Conservation (phyloP, 2,113 vertebrate genomes). For the Tylochromis polylepis region DNA sequence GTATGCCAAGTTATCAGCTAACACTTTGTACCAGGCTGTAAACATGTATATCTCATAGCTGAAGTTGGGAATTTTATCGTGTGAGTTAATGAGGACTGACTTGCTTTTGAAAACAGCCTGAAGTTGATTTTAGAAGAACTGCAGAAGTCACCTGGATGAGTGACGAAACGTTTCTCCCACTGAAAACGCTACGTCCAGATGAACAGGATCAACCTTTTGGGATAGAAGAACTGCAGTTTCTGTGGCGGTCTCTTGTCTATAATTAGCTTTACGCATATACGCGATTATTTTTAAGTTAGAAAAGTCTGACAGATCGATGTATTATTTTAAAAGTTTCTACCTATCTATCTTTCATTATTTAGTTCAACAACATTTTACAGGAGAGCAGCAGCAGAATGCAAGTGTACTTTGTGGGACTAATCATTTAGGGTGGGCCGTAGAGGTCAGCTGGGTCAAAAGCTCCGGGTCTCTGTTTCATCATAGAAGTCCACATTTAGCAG, state of each 20-base stretch:
- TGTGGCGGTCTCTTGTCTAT: neutral
- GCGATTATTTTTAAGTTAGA: neutral
- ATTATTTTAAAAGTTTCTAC: neutral
- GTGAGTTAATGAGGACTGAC: neutral
- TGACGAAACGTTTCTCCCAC: too few relatives aligned
- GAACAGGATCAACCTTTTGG: too few relatives aligned
- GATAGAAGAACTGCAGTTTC: neutral
- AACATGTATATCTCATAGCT: neutral
- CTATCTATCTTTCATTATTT: fast-evolving
- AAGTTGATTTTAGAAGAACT: neutral
- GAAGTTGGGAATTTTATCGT: neutral
- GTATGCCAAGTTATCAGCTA: neutral
- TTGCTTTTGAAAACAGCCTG: too few relatives aligned
- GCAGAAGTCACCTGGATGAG: too few relatives aligned
- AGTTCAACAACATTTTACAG: fast-evolving
- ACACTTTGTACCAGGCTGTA: neutral
- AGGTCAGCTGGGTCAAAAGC: neutral
- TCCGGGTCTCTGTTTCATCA: neutral
- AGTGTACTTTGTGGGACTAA: neutral
- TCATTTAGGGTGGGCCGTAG: neutral
- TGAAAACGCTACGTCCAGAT: too few relatives aligned
- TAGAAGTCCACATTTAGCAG: neutral
- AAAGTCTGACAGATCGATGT: neutral
- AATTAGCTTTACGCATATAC: fast-evolving
- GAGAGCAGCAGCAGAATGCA: neutral